Conservation (phyloP, 1,140 invertebrate species). For the Sycobia sp. region DNA sequence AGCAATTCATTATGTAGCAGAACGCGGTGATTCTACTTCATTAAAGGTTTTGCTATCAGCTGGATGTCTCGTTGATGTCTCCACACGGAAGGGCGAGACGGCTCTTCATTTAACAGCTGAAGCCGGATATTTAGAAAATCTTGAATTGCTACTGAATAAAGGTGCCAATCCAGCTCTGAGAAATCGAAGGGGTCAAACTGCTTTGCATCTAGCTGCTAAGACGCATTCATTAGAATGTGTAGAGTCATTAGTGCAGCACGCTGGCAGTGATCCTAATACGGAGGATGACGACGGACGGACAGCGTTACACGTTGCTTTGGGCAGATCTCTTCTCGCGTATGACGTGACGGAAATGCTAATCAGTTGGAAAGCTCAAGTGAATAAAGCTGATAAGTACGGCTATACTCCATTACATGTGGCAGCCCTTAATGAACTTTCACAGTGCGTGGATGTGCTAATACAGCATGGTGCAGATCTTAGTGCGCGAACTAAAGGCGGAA, state of each 20-base stretch:
- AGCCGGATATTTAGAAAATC: conserved; percentile 75
- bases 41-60: conserved; percentile 72
- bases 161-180: conserved; percentile 73
- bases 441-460: conserved; percentile 81
- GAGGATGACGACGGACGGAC: conserved; percentile 79
- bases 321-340: conserved; percentile 75
- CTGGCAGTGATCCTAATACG: conserved; percentile 74
- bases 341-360: conserved; percentile 77
- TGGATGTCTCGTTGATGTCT: conserved; percentile 64
- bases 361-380: conserved; percentile 80
- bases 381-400: conserved; percentile 84
- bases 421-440: conserved; percentile 81
- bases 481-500: conserved; percentile 80
- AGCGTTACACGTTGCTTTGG: conserved; percentile 77
- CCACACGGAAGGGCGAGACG: conserved; percentile 70
- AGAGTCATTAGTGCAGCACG: conserved; percentile 72
- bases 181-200: conserved; percentile 77
- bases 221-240: conserved; percentile 80
- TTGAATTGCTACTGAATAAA: conserved; percentile 72
- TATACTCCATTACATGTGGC: conserved; percentile 88
- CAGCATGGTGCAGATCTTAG: conserved; percentile 84
- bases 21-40: conserved; percentile 73
- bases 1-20: conserved; percentile 77
- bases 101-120: conserved; percentile 81
- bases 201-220: conserved; percentile 77